phyloP scores from a whole-genome alignment of 2,113 vertebrate genomes.

The Proteles cristata region DNA sequence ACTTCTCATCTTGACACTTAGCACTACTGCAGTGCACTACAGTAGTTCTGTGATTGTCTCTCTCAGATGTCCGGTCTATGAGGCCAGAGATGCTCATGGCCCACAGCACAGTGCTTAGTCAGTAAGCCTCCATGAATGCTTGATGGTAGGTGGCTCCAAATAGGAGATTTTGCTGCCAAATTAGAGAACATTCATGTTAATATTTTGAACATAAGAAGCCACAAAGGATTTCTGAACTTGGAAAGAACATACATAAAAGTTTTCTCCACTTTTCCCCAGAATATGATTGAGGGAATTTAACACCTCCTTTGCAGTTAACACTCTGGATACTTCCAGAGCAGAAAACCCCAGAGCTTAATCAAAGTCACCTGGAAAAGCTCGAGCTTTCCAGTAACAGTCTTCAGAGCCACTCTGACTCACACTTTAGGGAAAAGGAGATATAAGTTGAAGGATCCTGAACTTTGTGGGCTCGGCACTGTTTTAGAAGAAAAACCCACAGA shows the following conservation, averaged over 20 bases:
- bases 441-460: not conserved
- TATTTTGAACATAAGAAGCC: not conserved
- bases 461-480: too few species aligned
- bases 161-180: not conserved
- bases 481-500: not conserved
- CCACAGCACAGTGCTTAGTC: not conserved
- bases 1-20: not conserved
- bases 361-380: not conserved
- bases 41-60: not conserved
- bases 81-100: rapidly evolving
- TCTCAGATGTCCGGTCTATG: not conserved
- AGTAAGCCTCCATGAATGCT: not conserved
- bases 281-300: not conserved
- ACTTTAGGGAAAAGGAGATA: not conserved
- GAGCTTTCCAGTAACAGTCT: not conserved
- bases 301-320: not conserved
- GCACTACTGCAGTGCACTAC: not conserved
- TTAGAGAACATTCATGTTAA: not conserved
- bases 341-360: not conserved
- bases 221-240: not conserved
- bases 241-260: not conserved
- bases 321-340: not conserved
- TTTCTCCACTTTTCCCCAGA: not conserved
- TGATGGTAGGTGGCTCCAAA: not conserved
- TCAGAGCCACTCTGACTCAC: not conserved